phyloP scores from a whole-genome alignment of 1,140 invertebrate genomes.

The Aporrectodea caliginosa region DNA sequence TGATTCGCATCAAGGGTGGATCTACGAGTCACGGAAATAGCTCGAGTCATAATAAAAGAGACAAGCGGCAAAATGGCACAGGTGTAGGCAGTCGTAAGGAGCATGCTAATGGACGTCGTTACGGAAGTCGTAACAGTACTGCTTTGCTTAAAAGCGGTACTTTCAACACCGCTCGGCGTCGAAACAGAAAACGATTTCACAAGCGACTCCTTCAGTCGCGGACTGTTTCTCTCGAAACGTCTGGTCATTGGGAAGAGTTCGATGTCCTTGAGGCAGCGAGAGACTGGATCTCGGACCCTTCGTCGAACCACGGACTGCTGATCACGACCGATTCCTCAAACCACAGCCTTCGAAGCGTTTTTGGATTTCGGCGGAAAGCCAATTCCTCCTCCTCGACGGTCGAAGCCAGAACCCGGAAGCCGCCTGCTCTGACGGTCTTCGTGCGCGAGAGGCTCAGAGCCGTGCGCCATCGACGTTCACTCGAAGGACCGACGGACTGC shows the following conservation, averaged over 20 bases:
- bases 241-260: slow-evolving; percentile 27
- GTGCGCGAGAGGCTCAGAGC: not conserved
- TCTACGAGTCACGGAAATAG: no score
- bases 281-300: slow-evolving; percentile 28
- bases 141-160: no score
- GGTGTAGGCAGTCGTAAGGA: no score
- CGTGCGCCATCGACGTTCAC: not conserved
- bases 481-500: slow-evolving; percentile 15
- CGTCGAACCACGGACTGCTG: slow-evolving; percentile 30
- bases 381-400: slow-evolving; percentile 1
- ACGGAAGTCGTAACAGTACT: no score
- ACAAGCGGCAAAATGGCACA: no score
- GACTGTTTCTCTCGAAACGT: slow-evolving; percentile 12
- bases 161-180: no score
- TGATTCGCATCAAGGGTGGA: no score
- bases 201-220: slow-evolving; percentile 24
- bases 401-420: not conserved
- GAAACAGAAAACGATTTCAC: not conserved
- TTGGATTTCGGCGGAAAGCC: not conserved
- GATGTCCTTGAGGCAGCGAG: slow-evolving; percentile 27
- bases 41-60: no score
- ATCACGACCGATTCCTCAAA: not conserved
- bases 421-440: not conserved
- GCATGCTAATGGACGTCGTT: no score
- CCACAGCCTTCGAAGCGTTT: not conserved